phyloP scores from a whole-genome alignment of 53 echinoderm and acorn worm genomes.

The Hippasteria phrygiana region DNA sequence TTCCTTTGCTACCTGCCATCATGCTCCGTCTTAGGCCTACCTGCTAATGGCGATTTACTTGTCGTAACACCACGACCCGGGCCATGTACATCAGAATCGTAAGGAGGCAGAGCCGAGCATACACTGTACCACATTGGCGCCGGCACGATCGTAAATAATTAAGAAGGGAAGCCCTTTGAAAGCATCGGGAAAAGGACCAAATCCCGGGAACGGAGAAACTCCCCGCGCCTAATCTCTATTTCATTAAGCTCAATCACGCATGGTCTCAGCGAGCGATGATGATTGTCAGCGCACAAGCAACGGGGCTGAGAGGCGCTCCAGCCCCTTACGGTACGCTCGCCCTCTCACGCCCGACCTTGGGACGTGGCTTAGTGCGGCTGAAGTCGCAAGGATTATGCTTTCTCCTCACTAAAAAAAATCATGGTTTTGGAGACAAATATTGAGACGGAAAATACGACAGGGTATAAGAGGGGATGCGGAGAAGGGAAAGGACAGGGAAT shows the following conservation, averaged over 20 bases:
- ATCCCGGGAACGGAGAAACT: conserved; percentile 36
- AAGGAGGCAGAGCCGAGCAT: conserved; percentile 6
- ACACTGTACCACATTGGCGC: conserved; percentile 16
- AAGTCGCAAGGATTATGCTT: conserved; percentile 57
- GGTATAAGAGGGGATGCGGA: not conserved
- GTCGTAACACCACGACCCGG: conserved; percentile 13
- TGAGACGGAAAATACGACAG: not conserved
- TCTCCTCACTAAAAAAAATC: conserved; percentile 33
- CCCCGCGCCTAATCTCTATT: conserved; percentile 37
- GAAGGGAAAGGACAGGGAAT: conserved; percentile 33
- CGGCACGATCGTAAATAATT: conserved; percentile 55
- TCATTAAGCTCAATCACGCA: conserved; percentile 61
- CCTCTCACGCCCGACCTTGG: conserved; percentile 46
- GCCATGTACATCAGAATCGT: conserved; percentile 1
- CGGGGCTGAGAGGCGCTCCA: conserved; percentile 8
- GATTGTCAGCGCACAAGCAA: conserved; percentile 20
- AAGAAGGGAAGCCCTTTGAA: conserved; percentile 55
- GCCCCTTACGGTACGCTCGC: conserved; percentile 52
- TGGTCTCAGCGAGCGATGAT: conserved; percentile 55
- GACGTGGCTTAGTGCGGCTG: conserved; percentile 47
- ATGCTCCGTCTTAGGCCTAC: not conserved
- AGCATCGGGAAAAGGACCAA: conserved; percentile 43
- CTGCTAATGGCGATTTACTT: not conserved
- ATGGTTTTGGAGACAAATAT: conserved; percentile 52
- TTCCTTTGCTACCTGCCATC: not conserved